Conservation (phyloP, 2,888 invertebrate species). For the Archips crataeganus region DNA sequence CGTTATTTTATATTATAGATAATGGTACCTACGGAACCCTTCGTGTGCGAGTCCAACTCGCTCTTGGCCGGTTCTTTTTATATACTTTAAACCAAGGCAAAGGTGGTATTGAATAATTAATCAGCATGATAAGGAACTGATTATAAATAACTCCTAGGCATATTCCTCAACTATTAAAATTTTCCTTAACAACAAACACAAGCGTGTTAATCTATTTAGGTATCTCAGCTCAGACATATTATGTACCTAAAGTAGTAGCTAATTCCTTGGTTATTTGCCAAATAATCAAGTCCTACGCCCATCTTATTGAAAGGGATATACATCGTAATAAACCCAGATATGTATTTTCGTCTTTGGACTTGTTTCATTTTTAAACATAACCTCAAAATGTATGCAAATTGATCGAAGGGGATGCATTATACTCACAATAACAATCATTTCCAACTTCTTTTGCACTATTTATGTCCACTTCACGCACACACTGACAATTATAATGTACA, state of each 20-base stretch:
- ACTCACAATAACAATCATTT: conserved; percentile 79
- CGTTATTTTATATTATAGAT: too few relatives aligned
- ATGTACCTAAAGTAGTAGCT: conserved; percentile 21
- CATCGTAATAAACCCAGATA: conserved; percentile 37
- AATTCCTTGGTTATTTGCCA: conserved; percentile 43
- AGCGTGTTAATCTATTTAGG: conserved; percentile 29
- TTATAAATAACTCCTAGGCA: not conserved
- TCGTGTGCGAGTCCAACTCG: too few relatives aligned
- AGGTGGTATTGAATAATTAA: not conserved
- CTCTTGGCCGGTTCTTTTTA: too few relatives aligned
- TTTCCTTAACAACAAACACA: conserved; percentile 21
- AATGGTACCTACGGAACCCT: too few relatives aligned
- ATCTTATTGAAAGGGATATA: conserved; percentile 30
- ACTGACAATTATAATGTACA: conserved; percentile 68
- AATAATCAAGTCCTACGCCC: conserved; percentile 36
- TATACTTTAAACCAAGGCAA: not conserved
- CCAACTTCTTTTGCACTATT: conserved; percentile 78
- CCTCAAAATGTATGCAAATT: conserved; percentile 72
- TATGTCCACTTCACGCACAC: conserved; percentile 82
- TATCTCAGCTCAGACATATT: conserved; percentile 25
- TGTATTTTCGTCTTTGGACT: conserved; percentile 43
- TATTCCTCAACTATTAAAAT: not conserved
- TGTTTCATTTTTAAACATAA: conserved; percentile 64
- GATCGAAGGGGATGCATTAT: conserved; percentile 59
- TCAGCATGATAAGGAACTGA: not conserved